Conservation (phyloP, 2,797 vertebrate species). For the Epinephelus coioides region DNA sequence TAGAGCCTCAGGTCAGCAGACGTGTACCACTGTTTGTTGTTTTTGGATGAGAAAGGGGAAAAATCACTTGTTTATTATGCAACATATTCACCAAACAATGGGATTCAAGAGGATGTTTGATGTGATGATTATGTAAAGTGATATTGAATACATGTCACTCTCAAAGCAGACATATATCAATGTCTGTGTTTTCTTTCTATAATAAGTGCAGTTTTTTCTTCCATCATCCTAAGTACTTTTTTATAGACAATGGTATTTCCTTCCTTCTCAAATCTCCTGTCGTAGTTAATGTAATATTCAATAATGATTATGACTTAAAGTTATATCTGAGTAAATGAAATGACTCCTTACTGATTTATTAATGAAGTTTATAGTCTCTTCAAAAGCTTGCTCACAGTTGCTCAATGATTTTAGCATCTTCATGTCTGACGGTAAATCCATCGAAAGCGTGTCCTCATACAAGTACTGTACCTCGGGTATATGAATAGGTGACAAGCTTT, state of each 20-base stretch:
- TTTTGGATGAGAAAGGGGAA: not conserved
- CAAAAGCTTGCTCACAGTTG: too few species aligned
- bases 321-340: not conserved
- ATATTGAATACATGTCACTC: not conserved
- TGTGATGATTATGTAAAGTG: not conserved
- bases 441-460: too few species aligned
- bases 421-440: too few species aligned
- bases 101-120: not conserved
- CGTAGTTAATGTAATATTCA: not conserved
- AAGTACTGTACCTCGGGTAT: too few species aligned
- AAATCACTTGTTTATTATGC: not conserved
- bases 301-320: not conserved
- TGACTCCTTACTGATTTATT: too few species aligned
- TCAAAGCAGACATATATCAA: not conserved
- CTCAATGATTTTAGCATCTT: too few species aligned
- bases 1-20: not conserved
- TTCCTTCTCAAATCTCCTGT: not conserved
- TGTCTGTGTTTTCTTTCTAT: not conserved
- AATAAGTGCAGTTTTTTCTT: not conserved
- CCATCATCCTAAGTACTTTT: not conserved
- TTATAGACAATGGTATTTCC: not conserved
- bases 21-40: not conserved
- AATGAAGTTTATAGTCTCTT: too few species aligned
- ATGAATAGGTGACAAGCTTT: too few species aligned
- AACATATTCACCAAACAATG: not conserved